Evolutionary conservation across 2,797 vertebrate species (phyloP), one percentile per base, ranked within the genome.

Genomic region (Aphelocoma californica): DNA sequence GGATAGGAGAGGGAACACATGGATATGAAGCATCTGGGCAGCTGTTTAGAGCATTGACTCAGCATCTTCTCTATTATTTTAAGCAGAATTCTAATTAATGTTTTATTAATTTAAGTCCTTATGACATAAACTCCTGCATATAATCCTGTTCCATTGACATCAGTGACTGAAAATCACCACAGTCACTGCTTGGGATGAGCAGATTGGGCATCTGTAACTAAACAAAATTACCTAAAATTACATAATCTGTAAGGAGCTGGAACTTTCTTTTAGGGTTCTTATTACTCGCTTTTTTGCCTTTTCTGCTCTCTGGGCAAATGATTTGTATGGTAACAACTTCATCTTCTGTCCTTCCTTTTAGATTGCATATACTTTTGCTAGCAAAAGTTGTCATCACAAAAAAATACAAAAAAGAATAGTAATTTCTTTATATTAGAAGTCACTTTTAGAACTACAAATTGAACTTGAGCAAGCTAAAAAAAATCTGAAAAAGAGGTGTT

Each of bases 401-500:
- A 79, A 84, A 78, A 79, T 67, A 1, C 0, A 10, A 70, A 57
- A 69, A 64, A 45, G 14, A 61, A 8, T 2, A 40, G 40, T 20
- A 36, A 7, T 57, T 82, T 83, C 9, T 53, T 81, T 31, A 3
- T 57, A 21, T 65, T 64, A 54, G 36, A 78, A 71, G 67, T 48
- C 5, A 47, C 32, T 80, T 93, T 47, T 3, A 60, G 48, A 73
- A 70, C 13, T 66, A 64, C 7, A 70, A 66, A 62, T 7, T 54
- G 14, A 72, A 64, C 16, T 67, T 57, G 4, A 65, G 54, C 40
- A 83, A 75, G 29, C 7, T 83, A 42, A 86, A 90, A 62, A 47
- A 47, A 28, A 7, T 9, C 16, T 0, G 0, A 51, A 75, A 67
- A 71, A 48, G 5, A 5, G 1, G 4, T 48, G 6, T 69, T 85